These are phyloP conservation scores for Nematostella vectensis DNA, from an alignment of 92 coral and sea anemone genomes.

Conservation along the genomic window DNA sequence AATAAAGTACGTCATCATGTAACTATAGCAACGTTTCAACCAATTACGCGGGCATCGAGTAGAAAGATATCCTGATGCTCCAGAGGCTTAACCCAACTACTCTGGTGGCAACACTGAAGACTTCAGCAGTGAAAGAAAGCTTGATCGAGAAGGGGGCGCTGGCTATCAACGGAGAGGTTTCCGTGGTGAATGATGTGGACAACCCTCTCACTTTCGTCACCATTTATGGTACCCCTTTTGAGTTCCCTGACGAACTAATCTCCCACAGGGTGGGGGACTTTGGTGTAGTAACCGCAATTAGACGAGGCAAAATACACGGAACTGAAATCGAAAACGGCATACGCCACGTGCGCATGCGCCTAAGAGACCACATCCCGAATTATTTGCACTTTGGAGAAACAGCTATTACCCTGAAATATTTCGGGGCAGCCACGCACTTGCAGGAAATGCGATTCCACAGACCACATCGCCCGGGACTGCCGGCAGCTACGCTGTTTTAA, in stretches of 20 bases:
- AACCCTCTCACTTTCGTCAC: background rate
- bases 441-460: background rate
- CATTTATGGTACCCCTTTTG: conserved; percentile 7
- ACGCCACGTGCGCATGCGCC: background rate
- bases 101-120: too few species aligned
- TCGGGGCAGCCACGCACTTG: conserved; percentile 10
- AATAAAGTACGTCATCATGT: too few species aligned
- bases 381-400: conserved; percentile 1
- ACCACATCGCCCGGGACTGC: conserved; percentile 17
- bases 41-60: too few species aligned
- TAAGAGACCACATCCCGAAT: background rate
- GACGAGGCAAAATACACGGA: background rate
- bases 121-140: too few species aligned
- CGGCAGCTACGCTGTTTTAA: background rate
- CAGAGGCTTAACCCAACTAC: too few species aligned
- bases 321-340: background rate
- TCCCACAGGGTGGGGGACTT: background rate
- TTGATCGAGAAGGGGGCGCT: too few species aligned
- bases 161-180: background rate
- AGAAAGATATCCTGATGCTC: too few species aligned
- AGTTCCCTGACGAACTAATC: conserved; percentile 7
- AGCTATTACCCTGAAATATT: background rate
- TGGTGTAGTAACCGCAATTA: background rate
- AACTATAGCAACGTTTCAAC: too few species aligned
- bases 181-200: conserved; percentile 2